Percentiles rank a stretch among this genome's conserved stretches.
phyloP scores from a whole-genome alignment of 2,888 invertebrate genomes.

The Argynnis bischoffii region DNA sequence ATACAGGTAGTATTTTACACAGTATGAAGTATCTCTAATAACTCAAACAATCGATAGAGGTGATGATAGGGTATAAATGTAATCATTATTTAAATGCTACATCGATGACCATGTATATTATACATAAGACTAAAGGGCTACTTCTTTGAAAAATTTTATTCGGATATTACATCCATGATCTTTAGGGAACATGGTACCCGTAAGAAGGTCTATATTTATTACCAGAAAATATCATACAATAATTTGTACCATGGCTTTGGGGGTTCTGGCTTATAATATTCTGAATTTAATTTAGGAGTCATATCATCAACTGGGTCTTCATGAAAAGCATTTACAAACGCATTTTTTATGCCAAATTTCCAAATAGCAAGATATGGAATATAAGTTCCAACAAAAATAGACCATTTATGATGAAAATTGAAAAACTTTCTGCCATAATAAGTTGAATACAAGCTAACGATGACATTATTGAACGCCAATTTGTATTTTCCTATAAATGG shows the following conservation, averaged over 20 bases:
- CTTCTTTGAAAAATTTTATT: neutral
- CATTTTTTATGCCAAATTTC: slow-evolving; percentile 34
- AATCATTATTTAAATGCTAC: no score
- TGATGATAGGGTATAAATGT: no score
- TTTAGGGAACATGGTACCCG: no score
- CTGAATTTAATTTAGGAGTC: slow-evolving; percentile 32
- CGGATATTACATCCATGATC: neutral
- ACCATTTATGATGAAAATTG: slow-evolving; percentile 83
- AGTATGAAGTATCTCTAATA: no score
- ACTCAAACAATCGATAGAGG: no score
- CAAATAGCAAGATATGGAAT: slow-evolving; percentile 45
- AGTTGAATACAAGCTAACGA: slow-evolving; percentile 54
- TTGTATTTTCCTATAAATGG: slow-evolving; percentile 42
- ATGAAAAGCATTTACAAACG: slow-evolving; percentile 32
- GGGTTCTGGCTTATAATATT: slow-evolving; percentile 33
- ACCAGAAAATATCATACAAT: slow-evolving; percentile 20
- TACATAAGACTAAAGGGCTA: no score
- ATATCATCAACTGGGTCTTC: slow-evolving; percentile 32
- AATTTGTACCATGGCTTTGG: slow-evolving; percentile 32
- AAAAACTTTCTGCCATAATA: slow-evolving; percentile 77
- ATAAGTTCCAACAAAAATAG: slow-evolving; percentile 77
- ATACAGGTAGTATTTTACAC: no score
- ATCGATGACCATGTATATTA: no score
- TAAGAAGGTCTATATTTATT: neutral
- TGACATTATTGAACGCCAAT: slow-evolving; percentile 34